Base-by-base conservation (phyloP, 2,888 invertebrate genomes). In the Cephalotes varians region DNA sequence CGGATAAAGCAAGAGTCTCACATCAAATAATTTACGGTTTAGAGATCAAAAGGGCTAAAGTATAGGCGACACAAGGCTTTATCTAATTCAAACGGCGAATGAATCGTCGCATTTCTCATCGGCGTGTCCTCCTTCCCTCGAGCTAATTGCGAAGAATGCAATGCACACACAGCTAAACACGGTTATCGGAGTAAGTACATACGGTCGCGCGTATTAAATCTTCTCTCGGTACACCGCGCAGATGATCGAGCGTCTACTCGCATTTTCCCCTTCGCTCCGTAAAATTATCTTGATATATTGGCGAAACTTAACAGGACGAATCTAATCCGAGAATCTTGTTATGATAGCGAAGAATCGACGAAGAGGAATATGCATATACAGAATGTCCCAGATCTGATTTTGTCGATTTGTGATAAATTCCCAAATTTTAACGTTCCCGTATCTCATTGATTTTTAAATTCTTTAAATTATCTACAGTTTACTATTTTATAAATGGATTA, bases 101-200 rank as follows among this genome's bases (percentile, higher is more conserved):
- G 28, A 28, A 56, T 12, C 40, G 60, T 31, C n/a, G 60, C 28
- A 2, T n/a, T 25, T 56, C 6, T 2, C 40, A 21, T 73, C 58
- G 15, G 28, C 9, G 21, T 31, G 28, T 9, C 9, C 21, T 60
- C 47, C 21, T 54, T 47, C 60, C 21, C 34, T 60, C 60, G 31
- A 60, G 60, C 60, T 73, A 73, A 73, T 73, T 73, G 47, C 31
- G 47, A 73, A 73, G 60, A 73, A 73, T 60, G 73, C 73, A 73
- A 72, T 21, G n/a, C 56, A 56, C 18, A 71, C 25, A 54, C 37
- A 56, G 44, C 31, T 73, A 60, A 73, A 73, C 31, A 60, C 34
- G 21, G 51, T 51, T 64, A 65, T 76, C 40, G 37, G 9, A 64
- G 9, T 51, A 73, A 73, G n/a, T 54, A 40, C 37, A 64, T 28